These are phyloP conservation scores for Sebastes oblongus DNA, from an alignment of 2,797 vertebrate species.

Conservation along the genomic window DNA sequence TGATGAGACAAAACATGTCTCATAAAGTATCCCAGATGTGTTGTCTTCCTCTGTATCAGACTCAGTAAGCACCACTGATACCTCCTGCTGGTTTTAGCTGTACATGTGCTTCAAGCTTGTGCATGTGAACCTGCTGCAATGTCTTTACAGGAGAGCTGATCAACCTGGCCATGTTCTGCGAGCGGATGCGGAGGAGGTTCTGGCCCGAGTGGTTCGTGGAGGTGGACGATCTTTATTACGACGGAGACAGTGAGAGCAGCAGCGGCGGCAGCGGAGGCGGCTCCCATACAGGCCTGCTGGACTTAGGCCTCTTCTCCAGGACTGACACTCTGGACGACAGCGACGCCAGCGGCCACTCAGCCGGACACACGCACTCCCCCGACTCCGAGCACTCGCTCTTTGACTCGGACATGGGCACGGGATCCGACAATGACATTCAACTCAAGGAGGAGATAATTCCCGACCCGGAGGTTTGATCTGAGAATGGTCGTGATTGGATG, in stretches of 20 bases:
- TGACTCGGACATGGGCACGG: slow-evolving; percentile 93
- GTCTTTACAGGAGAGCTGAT: slow-evolving; percentile 90
- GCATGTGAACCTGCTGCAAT: not conserved
- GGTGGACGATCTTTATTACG: slow-evolving; percentile 89
- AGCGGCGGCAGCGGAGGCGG: slow-evolving; percentile 56
- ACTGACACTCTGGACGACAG: slow-evolving; percentile 95
- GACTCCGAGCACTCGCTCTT: slow-evolving; percentile 93
- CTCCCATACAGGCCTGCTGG: slow-evolving; percentile 84
- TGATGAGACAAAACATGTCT: not conserved
- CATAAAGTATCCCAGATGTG: not conserved
- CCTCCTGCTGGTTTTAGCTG: slow-evolving; percentile 19
- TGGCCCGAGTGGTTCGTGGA: slow-evolving; percentile 98
- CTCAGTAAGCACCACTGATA: not conserved
- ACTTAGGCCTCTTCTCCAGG: slow-evolving; percentile 93
- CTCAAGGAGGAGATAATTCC: slow-evolving; percentile 80
- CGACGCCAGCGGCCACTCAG: slow-evolving; percentile 82
- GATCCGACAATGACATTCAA: slow-evolving; percentile 88
- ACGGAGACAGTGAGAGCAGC: slow-evolving; percentile 89
- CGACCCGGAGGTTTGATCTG: slow-evolving; percentile 69
- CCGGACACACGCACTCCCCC: slow-evolving; percentile 45
- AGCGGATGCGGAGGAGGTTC: slow-evolving; percentile 94
- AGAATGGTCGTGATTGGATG: not conserved
- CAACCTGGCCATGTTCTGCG: slow-evolving; percentile 97
- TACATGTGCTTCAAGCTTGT: not conserved
- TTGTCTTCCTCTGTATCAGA: not conserved